These are phyloP conservation scores for Gymnocypris eckloni DNA, from an alignment of 2,797 vertebrate genomes.

Conservation along the genomic window DNA sequence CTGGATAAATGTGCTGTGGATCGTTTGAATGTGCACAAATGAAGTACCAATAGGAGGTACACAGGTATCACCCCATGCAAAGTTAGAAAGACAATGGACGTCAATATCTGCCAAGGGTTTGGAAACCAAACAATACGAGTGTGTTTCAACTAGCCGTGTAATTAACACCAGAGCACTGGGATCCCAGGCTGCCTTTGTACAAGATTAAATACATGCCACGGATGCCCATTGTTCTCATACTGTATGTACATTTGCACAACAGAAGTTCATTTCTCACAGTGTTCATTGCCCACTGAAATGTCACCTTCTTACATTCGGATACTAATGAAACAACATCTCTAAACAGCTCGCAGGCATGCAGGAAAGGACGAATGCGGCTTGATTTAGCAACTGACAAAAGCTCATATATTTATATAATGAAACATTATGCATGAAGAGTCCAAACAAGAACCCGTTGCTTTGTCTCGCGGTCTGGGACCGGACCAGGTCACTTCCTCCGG, in stretches of 20 bases:
- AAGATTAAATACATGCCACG: slow-evolving; percentile 47
- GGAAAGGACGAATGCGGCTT: background rate
- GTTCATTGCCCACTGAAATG: slow-evolving; percentile 36
- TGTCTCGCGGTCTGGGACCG: slow-evolving; percentile 68
- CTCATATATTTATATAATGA: slow-evolving; percentile 37
- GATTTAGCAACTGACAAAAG: slow-evolving; percentile 11
- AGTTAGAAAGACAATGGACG: slow-evolving; percentile 32
- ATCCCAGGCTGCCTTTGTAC: slow-evolving; percentile 31
- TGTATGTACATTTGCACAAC: slow-evolving; percentile 20
- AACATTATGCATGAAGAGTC: slow-evolving; percentile 30
- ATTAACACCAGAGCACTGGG: slow-evolving; percentile 35
- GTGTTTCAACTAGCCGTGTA: slow-evolving; percentile 21
- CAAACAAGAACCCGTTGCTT: slow-evolving; percentile 61
- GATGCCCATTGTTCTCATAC: slow-evolving; percentile 39
- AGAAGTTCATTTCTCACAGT: slow-evolving; percentile 30
- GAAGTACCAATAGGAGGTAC: slow-evolving; percentile 12
- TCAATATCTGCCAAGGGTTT: slow-evolving; percentile 28
- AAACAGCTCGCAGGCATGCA: slow-evolving; percentile 9
- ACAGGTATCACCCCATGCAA: slow-evolving; percentile 18
- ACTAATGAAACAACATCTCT: slow-evolving; percentile 34
- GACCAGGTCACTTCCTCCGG: slow-evolving; percentile 70
- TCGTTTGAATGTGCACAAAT: background rate
- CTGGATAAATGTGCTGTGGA: background rate
- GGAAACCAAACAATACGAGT: slow-evolving; percentile 18
- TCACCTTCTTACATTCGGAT: slow-evolving; percentile 41